Evolutionary conservation across 2,888 invertebrate species (phyloP), one percentile per base, ranked within the genome.

Genomic region (Eledona agricola): DNA sequence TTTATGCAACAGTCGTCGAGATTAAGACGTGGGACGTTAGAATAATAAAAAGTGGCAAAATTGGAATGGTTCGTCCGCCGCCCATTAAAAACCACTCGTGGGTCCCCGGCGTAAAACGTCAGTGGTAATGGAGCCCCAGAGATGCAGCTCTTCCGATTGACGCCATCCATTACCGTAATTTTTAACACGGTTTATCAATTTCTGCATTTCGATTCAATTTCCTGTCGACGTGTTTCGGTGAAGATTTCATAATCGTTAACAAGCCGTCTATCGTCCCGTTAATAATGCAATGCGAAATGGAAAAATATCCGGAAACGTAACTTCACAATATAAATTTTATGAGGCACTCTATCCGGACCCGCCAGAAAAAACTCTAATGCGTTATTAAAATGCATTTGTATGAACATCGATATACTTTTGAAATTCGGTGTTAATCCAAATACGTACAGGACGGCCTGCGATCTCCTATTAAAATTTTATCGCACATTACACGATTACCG

Each of bases 111-210:
- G n/a, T 73, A 74, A 72, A 72, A 70, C 66, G 69, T 69, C 70
- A 69, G 34, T 31, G 43, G 31, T 54, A 49, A 54, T 54, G 47
- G 49, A 54, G 53, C 62, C 59, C 61, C 59, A 61, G 60, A 63
- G 63, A 63, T 62, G 59, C 35, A 50, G 54, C 60, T 58, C 58
- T 50, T 69, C 66, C 67, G 68, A 66, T 67, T 65, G 68, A 66
- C 67, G 65, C 64, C 63, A 66, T 71, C 70, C 71, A 71, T 72
- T 72, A 72, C 67, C 65, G 69, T 68, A 71, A 71, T 71, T 72
- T 73, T 73, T 72, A 72, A 72, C 72, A 70, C 63, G 70, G 64
- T 72, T 72, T 72, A 71, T 72, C 72, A 72, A 73, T 72, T 70
- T 69, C 69, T 69, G 64, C 67, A 66, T 67, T 68, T 64, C 65